Evolutionary conservation across 1,140 invertebrate species (phyloP).

Genomic region (Drosophila repleta): DNA sequence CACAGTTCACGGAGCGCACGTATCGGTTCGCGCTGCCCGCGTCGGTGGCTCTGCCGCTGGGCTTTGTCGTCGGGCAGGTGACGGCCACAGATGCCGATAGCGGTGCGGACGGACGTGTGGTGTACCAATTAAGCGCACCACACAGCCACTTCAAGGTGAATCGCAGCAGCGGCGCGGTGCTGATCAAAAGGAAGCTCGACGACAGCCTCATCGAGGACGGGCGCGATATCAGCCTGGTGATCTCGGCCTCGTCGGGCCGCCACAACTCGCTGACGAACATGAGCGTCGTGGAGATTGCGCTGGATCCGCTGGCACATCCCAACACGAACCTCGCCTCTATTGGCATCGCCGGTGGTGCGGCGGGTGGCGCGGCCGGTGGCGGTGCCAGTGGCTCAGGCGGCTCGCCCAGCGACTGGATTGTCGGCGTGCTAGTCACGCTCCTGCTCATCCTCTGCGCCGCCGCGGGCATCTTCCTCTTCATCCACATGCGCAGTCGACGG

Average conservation of each 20-base stretch:
- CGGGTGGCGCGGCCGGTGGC: conserved; percentile 84
- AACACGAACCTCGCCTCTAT: conserved; percentile 85
- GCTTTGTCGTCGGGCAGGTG: conserved; percentile 93
- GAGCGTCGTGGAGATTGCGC: conserved; percentile 92
- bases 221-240: conserved; percentile 90
- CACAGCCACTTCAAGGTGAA: conserved; percentile 96
- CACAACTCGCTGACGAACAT: conserved; percentile 93
- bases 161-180: conserved; percentile 93
- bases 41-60: conserved; percentile 87
- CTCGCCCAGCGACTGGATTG: conserved; percentile 92
- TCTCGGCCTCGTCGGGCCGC: conserved; percentile 94
- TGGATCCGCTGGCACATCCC: conserved; percentile 88
- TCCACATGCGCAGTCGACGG: conserved; percentile 92
- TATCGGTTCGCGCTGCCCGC: conserved; percentile 93
- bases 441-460: conserved; percentile 92
- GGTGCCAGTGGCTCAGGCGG: conserved; percentile 88
- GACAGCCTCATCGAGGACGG: conserved; percentile 85
- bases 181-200: conserved; percentile 90
- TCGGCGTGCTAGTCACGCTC: conserved; percentile 92
- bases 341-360: conserved; percentile 65
- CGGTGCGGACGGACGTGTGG: conserved; percentile 95
- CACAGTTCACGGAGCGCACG: conserved; percentile 93
- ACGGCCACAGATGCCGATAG: conserved; percentile 95
- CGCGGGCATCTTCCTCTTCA: conserved; percentile 91
- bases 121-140: conserved; percentile 93